Percentiles rank a stretch among this genome's conserved stretches.
Conservation (phyloP, 23 tunicate genomes). For the Ascidia mentula region DNA sequence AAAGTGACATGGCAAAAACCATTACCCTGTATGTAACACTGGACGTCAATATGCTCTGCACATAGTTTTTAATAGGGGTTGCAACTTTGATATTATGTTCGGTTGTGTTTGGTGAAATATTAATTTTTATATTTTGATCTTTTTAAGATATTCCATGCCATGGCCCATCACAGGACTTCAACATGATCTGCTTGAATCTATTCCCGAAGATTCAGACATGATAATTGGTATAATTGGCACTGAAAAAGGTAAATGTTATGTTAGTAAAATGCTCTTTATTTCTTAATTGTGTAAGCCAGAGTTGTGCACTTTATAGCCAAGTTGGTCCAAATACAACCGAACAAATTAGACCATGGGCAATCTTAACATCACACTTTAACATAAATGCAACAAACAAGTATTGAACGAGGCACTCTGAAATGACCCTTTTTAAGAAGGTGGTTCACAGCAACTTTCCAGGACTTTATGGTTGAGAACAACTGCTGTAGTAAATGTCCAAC, state of each 20-base stretch:
- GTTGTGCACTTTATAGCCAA: background rate
- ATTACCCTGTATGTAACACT: conserved; percentile 54
- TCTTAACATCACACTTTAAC: too few species aligned
- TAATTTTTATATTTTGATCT: background rate
- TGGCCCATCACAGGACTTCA: background rate
- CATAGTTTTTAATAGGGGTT: too few species aligned
- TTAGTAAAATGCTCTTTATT: background rate
- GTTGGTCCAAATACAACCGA: background rate
- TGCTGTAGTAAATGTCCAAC: too few species aligned
- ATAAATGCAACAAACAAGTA: too few species aligned
- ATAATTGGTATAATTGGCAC: conserved; percentile 25
- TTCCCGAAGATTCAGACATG: background rate
- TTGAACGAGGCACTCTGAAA: too few species aligned
- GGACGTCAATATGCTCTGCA: too few species aligned
- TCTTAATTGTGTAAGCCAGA: background rate
- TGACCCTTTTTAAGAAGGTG: too few species aligned
- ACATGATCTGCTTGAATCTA: background rate
- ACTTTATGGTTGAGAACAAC: too few species aligned
- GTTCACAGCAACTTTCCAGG: too few species aligned
- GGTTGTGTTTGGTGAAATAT: too few species aligned
- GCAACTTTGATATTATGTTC: too few species aligned
- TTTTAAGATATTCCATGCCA: background rate
- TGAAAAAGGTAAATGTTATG: conserved; percentile 9
- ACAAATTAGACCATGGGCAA: background rate
- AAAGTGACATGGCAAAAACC: conserved; percentile 21